Evolutionary conservation across 2,888 invertebrate species (phyloP).

Genomic region (Polyploca ridens): DNA sequence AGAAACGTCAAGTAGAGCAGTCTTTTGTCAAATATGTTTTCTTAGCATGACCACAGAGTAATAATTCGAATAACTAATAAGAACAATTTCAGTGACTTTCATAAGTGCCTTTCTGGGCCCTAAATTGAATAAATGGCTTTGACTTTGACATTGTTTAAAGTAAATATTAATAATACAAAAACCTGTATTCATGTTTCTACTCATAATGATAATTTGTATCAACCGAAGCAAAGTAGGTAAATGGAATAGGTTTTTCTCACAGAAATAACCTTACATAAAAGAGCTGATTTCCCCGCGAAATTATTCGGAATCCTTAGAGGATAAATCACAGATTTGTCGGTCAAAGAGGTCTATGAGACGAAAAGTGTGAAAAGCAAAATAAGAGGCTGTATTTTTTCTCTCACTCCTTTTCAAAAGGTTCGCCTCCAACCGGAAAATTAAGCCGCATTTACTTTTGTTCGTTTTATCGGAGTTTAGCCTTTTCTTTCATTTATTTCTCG

Average conservation of each 20-base stretch:
- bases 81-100: too few species aligned
- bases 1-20: too few species aligned
- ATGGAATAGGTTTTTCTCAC: constrained; percentile 34
- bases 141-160: too few species aligned
- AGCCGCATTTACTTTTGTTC: constrained; percentile 66
- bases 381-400: constrained; percentile 39
- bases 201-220: not conserved
- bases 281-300: constrained; percentile 49
- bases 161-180: not conserved
- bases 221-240: constrained; percentile 21
- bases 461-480: constrained; percentile 50
- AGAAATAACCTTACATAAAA: constrained; percentile 25
- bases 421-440: constrained; percentile 74
- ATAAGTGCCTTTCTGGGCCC: too few species aligned
- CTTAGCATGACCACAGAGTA: too few species aligned
- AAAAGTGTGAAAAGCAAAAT: constrained; percentile 54
- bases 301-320: constrained; percentile 46
- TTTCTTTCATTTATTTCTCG: constrained; percentile 42
- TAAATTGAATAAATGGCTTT: too few species aligned
- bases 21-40: too few species aligned
- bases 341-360: constrained; percentile 53
- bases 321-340: constrained; percentile 50
- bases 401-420: constrained; percentile 37
- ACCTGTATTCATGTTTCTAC: not conserved
- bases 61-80: too few species aligned